Evolutionary conservation across 2,797 vertebrate genomes (phyloP).

Genomic region (Sebastes trivittatus): DNA sequence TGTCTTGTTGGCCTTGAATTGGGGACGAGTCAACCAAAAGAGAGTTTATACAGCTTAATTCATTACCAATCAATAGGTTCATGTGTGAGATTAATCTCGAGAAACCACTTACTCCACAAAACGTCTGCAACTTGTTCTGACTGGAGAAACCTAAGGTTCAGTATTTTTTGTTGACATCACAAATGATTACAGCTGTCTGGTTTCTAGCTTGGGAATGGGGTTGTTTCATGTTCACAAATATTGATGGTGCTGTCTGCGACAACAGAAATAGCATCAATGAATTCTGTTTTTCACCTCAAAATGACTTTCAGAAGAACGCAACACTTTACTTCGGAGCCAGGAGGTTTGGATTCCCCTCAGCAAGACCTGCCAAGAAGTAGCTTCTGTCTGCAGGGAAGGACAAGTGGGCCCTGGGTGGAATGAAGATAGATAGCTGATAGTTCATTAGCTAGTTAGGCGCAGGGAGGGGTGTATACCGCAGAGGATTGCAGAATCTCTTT

Average conservation of each 20-base stretch:
- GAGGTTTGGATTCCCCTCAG: conserved; percentile 63
- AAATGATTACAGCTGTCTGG: not conserved
- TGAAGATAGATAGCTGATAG: conserved; percentile 64
- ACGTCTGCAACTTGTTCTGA: not conserved
- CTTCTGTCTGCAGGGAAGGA: conserved; percentile 68
- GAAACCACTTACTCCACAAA: not conserved
- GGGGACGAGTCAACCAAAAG: not conserved
- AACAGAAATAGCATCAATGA: conserved; percentile 40
- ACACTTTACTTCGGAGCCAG: conserved; percentile 48
- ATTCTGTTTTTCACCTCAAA: conserved; percentile 55
- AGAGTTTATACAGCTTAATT: not conserved
- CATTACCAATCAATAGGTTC: not conserved
- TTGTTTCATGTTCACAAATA: conserved; percentile 46
- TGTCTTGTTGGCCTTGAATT: not conserved
- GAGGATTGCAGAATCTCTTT: conserved; percentile 52
- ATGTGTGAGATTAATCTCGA: not conserved
- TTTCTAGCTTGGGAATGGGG: not conserved
- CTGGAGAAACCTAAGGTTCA: not conserved
- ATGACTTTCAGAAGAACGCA: conserved; percentile 65
- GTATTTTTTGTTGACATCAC: conserved; percentile 3
- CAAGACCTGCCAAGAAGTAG: conserved; percentile 60
- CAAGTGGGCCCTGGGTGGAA: conserved; percentile 55
- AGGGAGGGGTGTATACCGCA: conserved; percentile 36
- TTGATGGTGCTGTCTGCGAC: conserved; percentile 19
- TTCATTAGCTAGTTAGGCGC: conserved; percentile 65